Conservation (phyloP, 2,797 vertebrate genomes). For the Leucoraja ocellata region DNA sequence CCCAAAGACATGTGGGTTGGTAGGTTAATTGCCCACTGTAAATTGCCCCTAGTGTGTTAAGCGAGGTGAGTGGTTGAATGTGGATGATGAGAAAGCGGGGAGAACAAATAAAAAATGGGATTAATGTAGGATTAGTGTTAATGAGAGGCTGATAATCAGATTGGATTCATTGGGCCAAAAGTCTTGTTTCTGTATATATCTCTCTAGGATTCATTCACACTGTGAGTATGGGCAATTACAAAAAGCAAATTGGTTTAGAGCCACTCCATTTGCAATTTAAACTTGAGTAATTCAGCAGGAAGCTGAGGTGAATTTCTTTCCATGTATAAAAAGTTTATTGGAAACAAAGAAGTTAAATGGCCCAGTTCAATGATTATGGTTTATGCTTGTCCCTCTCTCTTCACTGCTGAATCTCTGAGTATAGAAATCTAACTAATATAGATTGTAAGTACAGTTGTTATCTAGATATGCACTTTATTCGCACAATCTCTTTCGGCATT, state of each 20-base stretch:
- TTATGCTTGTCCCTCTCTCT: background rate
- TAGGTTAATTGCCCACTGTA: too few species aligned
- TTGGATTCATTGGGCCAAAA: too few species aligned
- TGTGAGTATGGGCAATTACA: background rate
- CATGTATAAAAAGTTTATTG: background rate
- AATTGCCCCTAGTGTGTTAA: too few species aligned
- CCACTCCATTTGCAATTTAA: background rate
- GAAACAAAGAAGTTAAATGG: background rate
- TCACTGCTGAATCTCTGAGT: background rate
- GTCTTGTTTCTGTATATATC: too few species aligned
- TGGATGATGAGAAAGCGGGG: too few species aligned
- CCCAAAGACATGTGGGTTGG: too few species aligned
- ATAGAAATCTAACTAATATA: background rate
- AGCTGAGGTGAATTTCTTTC: background rate
- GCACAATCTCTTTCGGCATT: too few species aligned
- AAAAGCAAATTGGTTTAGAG: background rate
- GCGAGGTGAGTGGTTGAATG: too few species aligned
- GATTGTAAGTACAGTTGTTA: background rate
- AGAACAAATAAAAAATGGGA: too few species aligned
- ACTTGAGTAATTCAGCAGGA: background rate
- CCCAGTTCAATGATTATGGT: background rate
- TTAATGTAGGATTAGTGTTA: too few species aligned
- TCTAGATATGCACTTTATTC: too few species aligned
- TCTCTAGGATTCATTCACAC: background rate
- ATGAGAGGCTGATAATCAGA: too few species aligned